Percentiles rank a stretch among this genome's conserved stretches.
These are phyloP conservation scores for Mylabris sibirica DNA, from an alignment of 2,888 invertebrate species.

Conservation along the genomic window DNA sequence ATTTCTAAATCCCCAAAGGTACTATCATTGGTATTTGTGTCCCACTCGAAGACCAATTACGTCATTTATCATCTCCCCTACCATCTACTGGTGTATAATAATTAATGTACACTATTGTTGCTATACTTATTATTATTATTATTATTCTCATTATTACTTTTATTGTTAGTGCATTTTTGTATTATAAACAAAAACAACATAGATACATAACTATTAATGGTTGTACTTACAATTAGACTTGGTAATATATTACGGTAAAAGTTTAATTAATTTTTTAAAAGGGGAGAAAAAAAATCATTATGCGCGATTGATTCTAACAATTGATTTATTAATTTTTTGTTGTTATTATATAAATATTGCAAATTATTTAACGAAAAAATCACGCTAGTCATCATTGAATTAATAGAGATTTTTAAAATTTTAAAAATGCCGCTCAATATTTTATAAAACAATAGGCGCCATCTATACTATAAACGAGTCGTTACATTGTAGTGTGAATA, in stretches of 20 bases:
- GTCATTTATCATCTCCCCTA: conserved; percentile 31
- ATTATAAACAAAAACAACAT: not conserved
- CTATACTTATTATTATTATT: not conserved
- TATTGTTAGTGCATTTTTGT: not conserved
- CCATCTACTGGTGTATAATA: conserved; percentile 8
- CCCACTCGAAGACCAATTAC: conserved; percentile 38
- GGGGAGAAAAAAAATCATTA: not conserved
- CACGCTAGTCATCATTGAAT: too few relatives aligned
- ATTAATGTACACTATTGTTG: conserved; percentile 4
- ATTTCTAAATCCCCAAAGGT: conserved; percentile 35
- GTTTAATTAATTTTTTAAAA: not conserved
- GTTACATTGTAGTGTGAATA: not conserved
- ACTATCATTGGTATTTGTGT: conserved; percentile 35
- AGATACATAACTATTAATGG: not conserved
- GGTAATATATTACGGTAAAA: not conserved
- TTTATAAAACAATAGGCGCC: not conserved
- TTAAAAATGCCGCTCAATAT: not conserved
- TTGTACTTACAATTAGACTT: not conserved
- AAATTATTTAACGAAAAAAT: not conserved
- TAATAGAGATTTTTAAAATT: not conserved
- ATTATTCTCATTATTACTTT: not conserved
- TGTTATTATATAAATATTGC: not conserved
- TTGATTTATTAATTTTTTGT: not conserved
- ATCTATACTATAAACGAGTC: not conserved
- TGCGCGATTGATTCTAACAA: too few relatives aligned